Evolutionary conservation across 2,797 vertebrate genomes (phyloP), one percentile per base, ranked within the genome.

Genomic region (Hemibagrus guttatus): DNA sequence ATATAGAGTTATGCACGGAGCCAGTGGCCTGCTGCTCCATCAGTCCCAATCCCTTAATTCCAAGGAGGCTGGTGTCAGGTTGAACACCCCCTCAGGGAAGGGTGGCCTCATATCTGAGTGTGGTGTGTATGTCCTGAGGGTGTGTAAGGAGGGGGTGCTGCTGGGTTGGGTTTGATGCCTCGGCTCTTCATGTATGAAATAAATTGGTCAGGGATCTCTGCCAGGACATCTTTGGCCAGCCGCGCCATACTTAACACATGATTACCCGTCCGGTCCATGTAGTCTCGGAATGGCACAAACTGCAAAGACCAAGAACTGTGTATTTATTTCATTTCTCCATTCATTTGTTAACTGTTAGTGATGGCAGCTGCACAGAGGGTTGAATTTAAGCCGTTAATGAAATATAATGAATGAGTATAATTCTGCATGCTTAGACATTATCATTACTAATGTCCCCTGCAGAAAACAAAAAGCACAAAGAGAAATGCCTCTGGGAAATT

Each of bases 181-280:
- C 96, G 95, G 17, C 96, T 97, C 94, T 98, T 99, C 98, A 99
- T 99, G 94, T 99, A 99, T 87, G 98, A 99, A 90, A 99, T 97
- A 87, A 99, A 97, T 94, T 99, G 98, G 92, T 99, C 98, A 0
- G 98, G 98, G 89, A 99, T 99, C 94, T 99, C 98, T 0, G 98
- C 98, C 85, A 99, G 95, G 88, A 99, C 98, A 0, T 99, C 98
- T 80, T 98, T 98, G 79, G 97, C 98, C 80, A 99, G 95, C 84
- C 98, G 96, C 0, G 98, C 97, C 97, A 98, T 99, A 92, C 97
- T 98, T 58, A 98, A 92, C 88, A 97, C 98, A 0, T 98, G 96
- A 92, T 98, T 97, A 17, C 96, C 97, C 0, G 96, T 97, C 82
- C 97, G 96, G 85, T 96, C 97, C 95, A 98, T 96, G 35, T 98